These are phyloP conservation scores for Notocelia uddmanniana DNA, from an alignment of 2,888 invertebrate species.

Conservation along the genomic window DNA sequence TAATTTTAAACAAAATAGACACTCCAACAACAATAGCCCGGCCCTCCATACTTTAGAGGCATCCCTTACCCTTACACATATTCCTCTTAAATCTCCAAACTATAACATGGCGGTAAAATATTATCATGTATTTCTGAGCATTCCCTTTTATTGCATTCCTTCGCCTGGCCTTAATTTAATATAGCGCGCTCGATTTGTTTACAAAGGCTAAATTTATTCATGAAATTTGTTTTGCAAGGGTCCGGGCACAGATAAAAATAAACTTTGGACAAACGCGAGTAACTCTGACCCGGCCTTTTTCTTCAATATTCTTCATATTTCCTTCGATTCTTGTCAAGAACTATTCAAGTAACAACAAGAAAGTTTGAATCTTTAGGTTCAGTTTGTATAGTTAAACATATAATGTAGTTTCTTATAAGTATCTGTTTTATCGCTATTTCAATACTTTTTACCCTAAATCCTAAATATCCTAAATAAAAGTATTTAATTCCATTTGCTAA, in stretches of 20 bases:
- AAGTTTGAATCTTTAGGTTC: conserved; percentile 13
- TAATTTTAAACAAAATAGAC: too few species aligned
- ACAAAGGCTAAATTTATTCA: conserved; percentile 85
- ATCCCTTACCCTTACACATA: background rate
- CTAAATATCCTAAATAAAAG: too few species aligned
- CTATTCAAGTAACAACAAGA: conserved; percentile 2
- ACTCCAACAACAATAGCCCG: background rate
- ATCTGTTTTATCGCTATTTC: background rate
- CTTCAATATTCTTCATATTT: conserved; percentile 66
- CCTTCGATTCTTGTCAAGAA: conserved; percentile 52
- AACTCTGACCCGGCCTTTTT: conserved; percentile 64
- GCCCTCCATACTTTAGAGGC: background rate
- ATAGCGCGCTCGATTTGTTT: conserved; percentile 82
- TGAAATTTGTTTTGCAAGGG: conserved; percentile 82
- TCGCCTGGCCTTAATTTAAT: conserved; percentile 79
- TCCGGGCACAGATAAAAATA: conserved; percentile 72
- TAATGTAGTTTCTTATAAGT: background rate
- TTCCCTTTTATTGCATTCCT: conserved; percentile 69
- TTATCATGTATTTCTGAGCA: conserved; percentile 58
- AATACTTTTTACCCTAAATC: too few species aligned
- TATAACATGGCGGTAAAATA: conserved; percentile 49
- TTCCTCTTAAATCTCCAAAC: conserved; percentile 21
- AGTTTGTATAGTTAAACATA: background rate
- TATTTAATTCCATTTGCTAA: too few species aligned
- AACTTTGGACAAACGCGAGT: conserved; percentile 73